Evolutionary conservation across 2,888 invertebrate genomes (phyloP), one percentile per base, ranked within the genome.

Genomic region (Melanargia galathea): DNA sequence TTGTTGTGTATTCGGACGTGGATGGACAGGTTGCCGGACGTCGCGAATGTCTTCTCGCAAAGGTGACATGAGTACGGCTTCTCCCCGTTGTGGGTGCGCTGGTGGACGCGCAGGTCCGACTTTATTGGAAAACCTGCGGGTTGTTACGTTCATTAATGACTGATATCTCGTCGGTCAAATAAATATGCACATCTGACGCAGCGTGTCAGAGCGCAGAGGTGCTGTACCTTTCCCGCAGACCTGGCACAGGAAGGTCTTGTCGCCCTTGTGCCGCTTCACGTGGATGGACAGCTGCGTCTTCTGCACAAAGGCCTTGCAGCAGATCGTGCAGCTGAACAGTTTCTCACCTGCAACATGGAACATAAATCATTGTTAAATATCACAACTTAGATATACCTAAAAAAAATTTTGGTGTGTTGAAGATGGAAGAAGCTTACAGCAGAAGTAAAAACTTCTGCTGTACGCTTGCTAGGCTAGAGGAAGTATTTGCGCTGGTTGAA

Each of bases 141-240:
- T 20, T 5, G 3, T 7, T 8, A 16, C 7, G 13, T 24, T 55
- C 6, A 43, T 43, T 2, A 43, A 18, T 2, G 3, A 43, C 7
- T 18, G 40, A 43, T 13, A 38, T 13, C 1, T 11, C 11, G 38
- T 38, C 11, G 38, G 13, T 11, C 13, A 8, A 38, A 38, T 13
- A 38, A 8, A 30, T 30, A 8, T 8, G 22, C 8, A 18, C n/a
- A n/a, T n/a, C n/a, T n/a, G n/a, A n/a, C n/a, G n/a, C n/a, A n/a
- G n/a, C n/a, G n/a, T n/a, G n/a, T n/a, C n/a, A n/a, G n/a, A n/a
- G n/a, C n/a, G n/a, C n/a, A n/a, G n/a, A n/a, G n/a, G n/a, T n/a
- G n/a, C n/a, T n/a, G n/a, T 67, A 90, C 91, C 90, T 86, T 91
- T 91, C 13, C 91, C 92, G 54, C 91, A 91, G 10, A 89, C 86